Evolutionary conservation across 1,140 invertebrate species (phyloP).

Genomic region (Linepithema humile): DNA sequence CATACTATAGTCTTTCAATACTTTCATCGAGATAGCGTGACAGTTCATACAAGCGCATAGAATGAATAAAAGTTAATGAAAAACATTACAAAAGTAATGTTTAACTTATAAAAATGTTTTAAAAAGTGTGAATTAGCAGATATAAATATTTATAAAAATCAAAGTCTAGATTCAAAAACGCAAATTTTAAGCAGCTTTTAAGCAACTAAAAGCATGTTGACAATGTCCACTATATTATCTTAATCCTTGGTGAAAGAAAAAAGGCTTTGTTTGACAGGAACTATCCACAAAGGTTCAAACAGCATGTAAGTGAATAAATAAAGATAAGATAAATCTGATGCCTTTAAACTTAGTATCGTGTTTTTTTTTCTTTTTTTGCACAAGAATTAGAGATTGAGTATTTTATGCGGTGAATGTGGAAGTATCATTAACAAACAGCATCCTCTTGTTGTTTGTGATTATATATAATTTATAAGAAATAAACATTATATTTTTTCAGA

Average conservation of each 20-base stretch:
- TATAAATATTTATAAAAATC: conserved; percentile 29
- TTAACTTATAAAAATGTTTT: neutral
- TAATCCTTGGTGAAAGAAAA: conserved; percentile 39
- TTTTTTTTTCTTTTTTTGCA: neutral
- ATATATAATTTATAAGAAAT: neutral
- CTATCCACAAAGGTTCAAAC: conserved; percentile 35
- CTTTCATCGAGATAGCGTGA: conserved; percentile 19
- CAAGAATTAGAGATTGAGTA: neutral
- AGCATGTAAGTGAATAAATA: conserved; percentile 40
- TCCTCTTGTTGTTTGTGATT: no score
- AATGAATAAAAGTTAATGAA: neutral
- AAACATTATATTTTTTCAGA: neutral
- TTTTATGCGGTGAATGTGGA: neutral
- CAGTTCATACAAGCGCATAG: neutral
- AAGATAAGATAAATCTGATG: conserved; percentile 45
- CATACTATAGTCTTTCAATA: neutral
- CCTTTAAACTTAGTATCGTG: neutral
- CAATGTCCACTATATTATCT: conserved; percentile 48
- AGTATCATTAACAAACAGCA: no score
- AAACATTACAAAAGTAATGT: neutral
- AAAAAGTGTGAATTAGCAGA: neutral
- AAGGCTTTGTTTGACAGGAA: conserved; percentile 45
- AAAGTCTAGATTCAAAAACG: neutral
- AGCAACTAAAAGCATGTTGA: conserved; percentile 47
- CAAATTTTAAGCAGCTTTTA: conserved; percentile 9